Evolutionary conservation across 2,888 invertebrate genomes (phyloP), one percentile per base, ranked within the genome.

Genomic region (Smittia aterrima): DNA sequence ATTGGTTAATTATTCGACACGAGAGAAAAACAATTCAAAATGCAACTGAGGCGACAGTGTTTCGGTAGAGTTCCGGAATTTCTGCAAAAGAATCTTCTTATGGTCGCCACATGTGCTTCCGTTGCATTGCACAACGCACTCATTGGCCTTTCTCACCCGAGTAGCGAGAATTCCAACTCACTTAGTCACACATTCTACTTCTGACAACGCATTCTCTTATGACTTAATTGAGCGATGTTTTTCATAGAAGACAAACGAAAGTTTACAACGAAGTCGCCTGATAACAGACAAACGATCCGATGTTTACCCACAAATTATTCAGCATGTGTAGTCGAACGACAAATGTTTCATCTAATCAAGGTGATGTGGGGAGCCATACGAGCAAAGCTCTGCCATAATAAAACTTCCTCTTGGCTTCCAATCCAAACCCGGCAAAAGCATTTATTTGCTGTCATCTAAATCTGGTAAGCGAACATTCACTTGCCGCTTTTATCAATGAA

Each of bases 321-420:
- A 32, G 32, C 32, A 9, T 32, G 32, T 32, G 32, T 32, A 32
- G 32, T 32, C 32, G 32, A 32, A 32, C 32, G 32, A 32, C 32
- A 32, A 32, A 32, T 32, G 32, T 32, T 47, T 58, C 20, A 58
- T 58, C 20, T 58, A 58, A 58, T 58, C 58, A 58, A 58, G 58
- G 58, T 58, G 58, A 58, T 58, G 22, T 20, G 58, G 58, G 58
- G 58, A 58, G 22, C 58, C 22, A 47, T 6, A 47, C n/a, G 47
- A 47, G 47, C n/a, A n/a, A 4, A n/a, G 47, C 13, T n/a, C n/a
- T 2, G 47, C 47, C 16, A n/a, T 58, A 58, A 20, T 58, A 58
- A 22, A 58, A 58, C 58, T 58, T 58, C 58, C 58, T 58, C 58
- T 58, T 58, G 58, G 58, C 58, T 58, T n/a, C 18, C 58, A 58